Base-by-base conservation (phyloP, 1,140 invertebrate genomes). In the Scylla paramamosain region DNA sequence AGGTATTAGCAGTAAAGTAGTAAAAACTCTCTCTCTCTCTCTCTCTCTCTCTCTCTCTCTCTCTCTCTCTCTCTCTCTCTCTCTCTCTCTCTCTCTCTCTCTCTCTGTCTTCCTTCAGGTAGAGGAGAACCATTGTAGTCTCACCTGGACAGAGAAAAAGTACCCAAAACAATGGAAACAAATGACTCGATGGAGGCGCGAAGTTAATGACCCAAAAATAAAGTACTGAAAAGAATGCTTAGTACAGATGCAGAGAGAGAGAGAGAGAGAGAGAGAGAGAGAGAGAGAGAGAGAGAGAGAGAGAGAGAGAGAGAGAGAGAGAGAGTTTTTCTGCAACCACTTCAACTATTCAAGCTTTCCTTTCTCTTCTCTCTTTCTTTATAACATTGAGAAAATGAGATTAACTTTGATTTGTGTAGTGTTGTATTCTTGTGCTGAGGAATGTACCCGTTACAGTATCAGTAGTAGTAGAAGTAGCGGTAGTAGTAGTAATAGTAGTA, bases 71-170 rank as follows among this genome's bases (percentile, higher is more conserved):
- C 20, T 77, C 67, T n/a, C n/a, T n/a, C n/a, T 77, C 67, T 77
- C n/a, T 77, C 67, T 77, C 67, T 77, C 67, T 77, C 67, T n/a
- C 67, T 77, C 67, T 77, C 67, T 25, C 67, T 77, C 67, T 77
- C 67, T n/a, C 20, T 77, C 67, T 67, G 7, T 67, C 59, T 67
- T 93, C 46, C 92, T 87, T 45, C 45, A 59, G 84, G 84, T 86
- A 59, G 59, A 93, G 87, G 59, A 87, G 92, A 93, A 48, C n/a
- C 92, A 93, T 83, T 93, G 59, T 59, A 59, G 29, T 32, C 91
- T 52, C 59, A 59, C 52, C 52, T 59, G 25, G 67, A 59, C 20
- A n/a, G 67, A 77, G 67, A 25, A 93, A 93, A 93, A 86, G 45
- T 8, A 48, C 6, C 45, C 48, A 8, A 39, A 88, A 88, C 84